phyloP scores from a whole-genome alignment of 2,888 invertebrate genomes.

The Caenorhabditis zanzibari region DNA sequence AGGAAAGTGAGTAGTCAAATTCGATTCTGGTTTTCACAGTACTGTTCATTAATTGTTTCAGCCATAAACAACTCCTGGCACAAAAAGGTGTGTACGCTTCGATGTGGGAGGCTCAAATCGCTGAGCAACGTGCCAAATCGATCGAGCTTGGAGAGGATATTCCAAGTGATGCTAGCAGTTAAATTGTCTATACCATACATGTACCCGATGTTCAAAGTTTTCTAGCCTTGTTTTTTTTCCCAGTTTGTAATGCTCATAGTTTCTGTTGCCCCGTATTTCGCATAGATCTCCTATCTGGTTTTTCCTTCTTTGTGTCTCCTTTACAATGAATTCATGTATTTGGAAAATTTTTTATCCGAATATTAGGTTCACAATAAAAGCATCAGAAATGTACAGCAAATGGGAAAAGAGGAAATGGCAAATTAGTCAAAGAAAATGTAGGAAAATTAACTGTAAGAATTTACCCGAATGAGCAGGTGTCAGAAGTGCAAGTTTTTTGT shows the following conservation, averaged over 20 bases:
- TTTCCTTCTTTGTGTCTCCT: not conserved
- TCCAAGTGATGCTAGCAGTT: constrained; percentile 41
- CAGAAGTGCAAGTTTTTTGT: constrained; percentile 10
- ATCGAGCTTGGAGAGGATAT: constrained; percentile 54
- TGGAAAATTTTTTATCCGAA: constrained; percentile 2
- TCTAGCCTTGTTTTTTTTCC: not conserved
- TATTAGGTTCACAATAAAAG: constrained; percentile 14
- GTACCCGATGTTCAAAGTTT: not conserved
- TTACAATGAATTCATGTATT: not conserved
- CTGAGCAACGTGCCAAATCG: constrained; percentile 66
- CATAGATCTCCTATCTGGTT: constrained; percentile 25
- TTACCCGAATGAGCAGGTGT: constrained; percentile 58
- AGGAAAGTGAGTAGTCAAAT: constrained; percentile 89
- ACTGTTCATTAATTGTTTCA: no score
- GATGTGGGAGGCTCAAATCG: constrained; percentile 89
- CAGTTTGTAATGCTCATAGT: constrained; percentile 7
- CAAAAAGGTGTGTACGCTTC: constrained; percentile 90
- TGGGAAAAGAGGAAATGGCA: constrained; percentile 37
- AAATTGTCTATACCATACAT: not conserved
- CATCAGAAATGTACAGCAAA: constrained; percentile 53
- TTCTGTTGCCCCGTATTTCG: constrained; percentile 1
- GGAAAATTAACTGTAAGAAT: constrained; percentile 1
- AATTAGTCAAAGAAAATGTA: constrained; percentile 18
- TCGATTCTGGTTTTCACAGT: no score
- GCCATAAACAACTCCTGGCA: constrained; percentile 89